A percentile compares a stretch with the other conserved stretches of the same genome.
Evolutionary conservation across 2,888 invertebrate species (phyloP).

Genomic region (Lasioglossum zephyrum): DNA sequence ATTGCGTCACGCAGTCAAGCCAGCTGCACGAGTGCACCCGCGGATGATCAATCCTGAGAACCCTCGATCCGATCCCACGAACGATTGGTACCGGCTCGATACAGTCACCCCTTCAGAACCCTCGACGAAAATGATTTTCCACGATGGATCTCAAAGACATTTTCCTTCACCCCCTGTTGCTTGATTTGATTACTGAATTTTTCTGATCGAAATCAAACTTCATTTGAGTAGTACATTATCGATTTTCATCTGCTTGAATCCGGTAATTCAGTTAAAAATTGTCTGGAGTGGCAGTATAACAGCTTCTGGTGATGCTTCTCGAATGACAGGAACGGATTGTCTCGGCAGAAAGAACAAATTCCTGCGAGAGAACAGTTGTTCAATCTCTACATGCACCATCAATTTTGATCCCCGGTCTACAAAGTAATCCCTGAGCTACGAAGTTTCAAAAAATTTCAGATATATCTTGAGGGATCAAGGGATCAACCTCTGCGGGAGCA

Average conservation of each 20-base stretch:
- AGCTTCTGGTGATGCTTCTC: neutral
- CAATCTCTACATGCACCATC: neutral
- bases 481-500: neutral
- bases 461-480: neutral
- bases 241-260: no score
- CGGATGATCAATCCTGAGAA: neutral
- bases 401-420: neutral
- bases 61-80: neutral
- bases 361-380: neutral
- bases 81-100: neutral
- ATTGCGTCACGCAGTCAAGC: conserved; percentile 69
- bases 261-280: neutral
- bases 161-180: neutral
- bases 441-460: neutral
- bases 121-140: neutral
- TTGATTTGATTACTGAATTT: no score
- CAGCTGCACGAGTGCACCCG: conserved; percentile 29
- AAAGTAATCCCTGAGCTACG: neutral
- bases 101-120: neutral
- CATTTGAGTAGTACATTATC: no score
- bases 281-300: neutral
- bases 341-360: neutral
- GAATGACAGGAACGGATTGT: neutral
- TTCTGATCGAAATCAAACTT: no score
- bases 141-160: neutral